Base-by-base conservation (phyloP, 2,888 invertebrate genomes). In the Morinoia aosen region DNA sequence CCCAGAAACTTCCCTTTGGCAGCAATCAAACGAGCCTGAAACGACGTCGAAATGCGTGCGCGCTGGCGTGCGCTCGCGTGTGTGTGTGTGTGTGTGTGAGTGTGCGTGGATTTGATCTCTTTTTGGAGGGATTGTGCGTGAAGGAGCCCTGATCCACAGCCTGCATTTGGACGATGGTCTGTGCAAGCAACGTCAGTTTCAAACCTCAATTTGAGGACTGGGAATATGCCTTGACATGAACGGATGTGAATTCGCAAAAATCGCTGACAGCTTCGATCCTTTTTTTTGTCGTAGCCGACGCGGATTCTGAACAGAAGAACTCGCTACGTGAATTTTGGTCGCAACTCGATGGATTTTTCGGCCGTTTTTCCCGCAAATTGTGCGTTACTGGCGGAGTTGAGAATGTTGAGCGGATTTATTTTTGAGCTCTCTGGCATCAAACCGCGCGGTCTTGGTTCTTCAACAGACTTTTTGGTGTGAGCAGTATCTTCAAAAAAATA, bases 1-100 rank as follows among this genome's bases (percentile, higher is more conserved):
- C 48, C 90, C 90, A 39, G 90, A 90, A 90, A 90, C 90, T 90
- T 90, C 90, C 90, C 90, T 90, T 90, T 90, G 90, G 90, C 90
- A 40, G 90, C 90, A 39, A 48, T 90, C 40, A 90, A 90, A 90
- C 90, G 90, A 90, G 90, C 90, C 90, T 90, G 40, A 90, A 90
- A 48, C 90, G 39, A 90, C 39, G 40, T 90, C 90, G 40, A 90
- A 90, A 14, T 16, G 76, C 76, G 19, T 76, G 76, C 33, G 12
- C 25, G 76, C 76, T 16, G 25, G 19, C 25, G 76, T 76, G 76
- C 25, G 76, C 25, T 3, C 25, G 76, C 25, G 25, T 16, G 25
- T 76, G 16, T 76, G 76, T 76, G 7, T 8, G 76, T 33, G 76
- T 76, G 76, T 33, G 76, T 3, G 19, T 76, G 76, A 14, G 76